phyloP scores from a whole-genome alignment of 2,888 invertebrate species.

The Chaitophorus viminalis region DNA sequence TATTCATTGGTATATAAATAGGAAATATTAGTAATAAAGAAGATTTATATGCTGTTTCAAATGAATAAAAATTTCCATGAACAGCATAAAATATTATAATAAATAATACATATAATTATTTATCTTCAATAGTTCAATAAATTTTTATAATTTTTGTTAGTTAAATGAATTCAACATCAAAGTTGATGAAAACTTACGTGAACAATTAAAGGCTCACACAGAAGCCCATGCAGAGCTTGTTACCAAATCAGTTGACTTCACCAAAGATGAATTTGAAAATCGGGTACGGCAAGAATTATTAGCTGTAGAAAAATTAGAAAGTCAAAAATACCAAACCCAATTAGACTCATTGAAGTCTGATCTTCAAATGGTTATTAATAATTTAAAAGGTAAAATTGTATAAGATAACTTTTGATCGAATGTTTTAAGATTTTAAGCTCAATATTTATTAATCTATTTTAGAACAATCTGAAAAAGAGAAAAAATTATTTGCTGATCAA shows the following conservation, averaged over 20 bases:
- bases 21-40: too few species aligned
- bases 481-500: slow-evolving; percentile 82
- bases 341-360: slow-evolving; percentile 44
- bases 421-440: neutral
- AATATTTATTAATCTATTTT: slow-evolving; percentile 63
- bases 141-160: slow-evolving; percentile 19
- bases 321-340: slow-evolving; percentile 39
- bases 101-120: neutral
- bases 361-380: slow-evolving; percentile 47
- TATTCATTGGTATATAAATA: too few species aligned
- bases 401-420: neutral
- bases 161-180: slow-evolving; percentile 40
- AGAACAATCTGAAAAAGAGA: slow-evolving; percentile 80
- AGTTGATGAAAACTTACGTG: slow-evolving; percentile 20
- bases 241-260: slow-evolving; percentile 39
- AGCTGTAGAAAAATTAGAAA: slow-evolving; percentile 44
- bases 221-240: slow-evolving; percentile 46
- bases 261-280: slow-evolving; percentile 59
- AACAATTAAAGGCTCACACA: slow-evolving; percentile 39
- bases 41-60: too few species aligned
- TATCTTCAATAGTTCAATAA: neutral
- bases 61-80: too few species aligned
- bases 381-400: slow-evolving; percentile 28
- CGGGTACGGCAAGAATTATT: slow-evolving; percentile 47
- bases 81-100: neutral